These are phyloP conservation scores for Dysmachus trigonus DNA, from an alignment of 2,888 invertebrate genomes.

Conservation along the genomic window DNA sequence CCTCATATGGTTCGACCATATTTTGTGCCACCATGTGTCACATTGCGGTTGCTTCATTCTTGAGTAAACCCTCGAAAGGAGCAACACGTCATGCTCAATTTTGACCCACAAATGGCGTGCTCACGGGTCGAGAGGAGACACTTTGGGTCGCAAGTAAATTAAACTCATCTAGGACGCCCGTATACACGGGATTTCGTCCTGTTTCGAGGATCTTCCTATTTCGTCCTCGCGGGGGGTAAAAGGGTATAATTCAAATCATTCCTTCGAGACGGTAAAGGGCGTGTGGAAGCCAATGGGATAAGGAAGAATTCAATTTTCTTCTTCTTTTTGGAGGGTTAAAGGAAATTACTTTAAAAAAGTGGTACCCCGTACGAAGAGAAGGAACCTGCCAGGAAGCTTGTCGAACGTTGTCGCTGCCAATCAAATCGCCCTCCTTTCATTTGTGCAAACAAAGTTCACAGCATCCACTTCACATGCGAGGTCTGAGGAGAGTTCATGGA, in stretches of 20 bases:
- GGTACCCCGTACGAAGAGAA: neutral
- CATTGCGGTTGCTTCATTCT: neutral
- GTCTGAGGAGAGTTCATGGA: neutral
- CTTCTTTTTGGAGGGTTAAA: neutral
- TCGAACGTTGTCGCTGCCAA: neutral
- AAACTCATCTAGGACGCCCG: neutral
- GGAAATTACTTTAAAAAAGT: neutral
- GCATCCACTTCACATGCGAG: neutral
- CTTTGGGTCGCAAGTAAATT: neutral
- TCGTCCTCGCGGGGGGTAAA: neutral
- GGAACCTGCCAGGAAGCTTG: neutral
- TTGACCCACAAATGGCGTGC: neutral
- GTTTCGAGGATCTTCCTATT: neutral
- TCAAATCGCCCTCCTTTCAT: neutral
- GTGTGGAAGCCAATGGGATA: neutral
- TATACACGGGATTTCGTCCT: neutral
- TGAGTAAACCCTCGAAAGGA: neutral
- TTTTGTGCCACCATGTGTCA: neutral
- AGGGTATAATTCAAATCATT: neutral
- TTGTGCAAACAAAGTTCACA: slow-evolving; percentile 1
- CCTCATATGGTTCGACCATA: neutral
- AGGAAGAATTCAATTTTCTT: neutral
- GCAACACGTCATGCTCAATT: neutral
- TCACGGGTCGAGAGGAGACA: neutral
- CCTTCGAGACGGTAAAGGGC: neutral